phyloP scores from a whole-genome alignment of 2,113 vertebrate genomes.

The Antennarius striatus region DNA sequence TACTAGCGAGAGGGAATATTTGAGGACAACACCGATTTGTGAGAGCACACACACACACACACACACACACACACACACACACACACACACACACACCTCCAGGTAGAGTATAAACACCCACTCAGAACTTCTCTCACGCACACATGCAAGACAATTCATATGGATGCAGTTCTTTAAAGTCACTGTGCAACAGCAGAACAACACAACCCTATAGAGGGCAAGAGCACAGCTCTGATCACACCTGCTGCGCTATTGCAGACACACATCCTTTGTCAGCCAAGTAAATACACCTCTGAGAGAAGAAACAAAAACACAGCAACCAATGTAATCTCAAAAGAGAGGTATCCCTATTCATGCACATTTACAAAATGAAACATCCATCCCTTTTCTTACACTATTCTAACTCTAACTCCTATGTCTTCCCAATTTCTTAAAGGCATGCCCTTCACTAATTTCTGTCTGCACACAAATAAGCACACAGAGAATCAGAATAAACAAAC shows the following conservation, averaged over 20 bases:
- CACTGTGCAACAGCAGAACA: background rate
- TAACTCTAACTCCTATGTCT: too few species aligned
- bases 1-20: too few species aligned
- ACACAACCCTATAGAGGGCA: background rate
- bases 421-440: slow-evolving; percentile 9
- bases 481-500: background rate
- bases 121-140: background rate
- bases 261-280: slow-evolving; percentile 8
- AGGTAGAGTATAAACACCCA: slow-evolving; percentile 6
- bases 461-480: background rate
- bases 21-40: too few species aligned
- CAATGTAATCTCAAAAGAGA: slow-evolving; percentile 6
- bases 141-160: slow-evolving; percentile 1
- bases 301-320: background rate
- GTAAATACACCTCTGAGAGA: slow-evolving; percentile 6
- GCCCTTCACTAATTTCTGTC: slow-evolving; percentile 12
- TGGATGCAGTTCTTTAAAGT: slow-evolving; percentile 9
- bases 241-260: slow-evolving; percentile 9
- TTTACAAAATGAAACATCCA: background rate
- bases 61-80: background rate
- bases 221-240: slow-evolving; percentile 1
- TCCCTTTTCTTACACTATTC: background rate
- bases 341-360: background rate
- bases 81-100: background rate
- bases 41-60: background rate